Evolutionary conservation across 2,113 vertebrate genomes (phyloP).

Genomic region (mouse (Mus musculus)): GRCm39 chr11:44729001-44729500

Average conservation of each 20-base stretch:
- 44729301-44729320: slow-evolving; percentile 7
- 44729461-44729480: slow-evolving; percentile 28
- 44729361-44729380: slow-evolving; percentile 54
- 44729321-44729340: slow-evolving; percentile 8
- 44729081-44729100: slow-evolving; percentile 88
- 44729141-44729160: slow-evolving; percentile 78
- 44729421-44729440: not conserved
- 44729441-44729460: slow-evolving; percentile 44
- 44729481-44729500: slow-evolving; percentile 45
- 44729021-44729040: slow-evolving; percentile 86
- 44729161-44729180: slow-evolving; percentile 85
- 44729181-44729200: slow-evolving; percentile 77
- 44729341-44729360: slow-evolving; percentile 53
- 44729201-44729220: slow-evolving; percentile 74
- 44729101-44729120: slow-evolving; percentile 84
- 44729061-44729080: slow-evolving; percentile 89
- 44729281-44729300: slow-evolving; percentile 62
- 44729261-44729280: slow-evolving; percentile 76
- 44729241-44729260: slow-evolving; percentile 72
- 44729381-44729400: slow-evolving; percentile 1
- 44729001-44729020: slow-evolving; percentile 69
- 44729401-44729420: slow-evolving; percentile 19
- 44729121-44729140: slow-evolving; percentile 81
- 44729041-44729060: slow-evolving; percentile 88
- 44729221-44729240: slow-evolving; percentile 73